Percentiles rank a stretch among this genome's conserved stretches.
Conservation (phyloP, 2,113 vertebrate species). For the Leucosticte australis region DNA sequence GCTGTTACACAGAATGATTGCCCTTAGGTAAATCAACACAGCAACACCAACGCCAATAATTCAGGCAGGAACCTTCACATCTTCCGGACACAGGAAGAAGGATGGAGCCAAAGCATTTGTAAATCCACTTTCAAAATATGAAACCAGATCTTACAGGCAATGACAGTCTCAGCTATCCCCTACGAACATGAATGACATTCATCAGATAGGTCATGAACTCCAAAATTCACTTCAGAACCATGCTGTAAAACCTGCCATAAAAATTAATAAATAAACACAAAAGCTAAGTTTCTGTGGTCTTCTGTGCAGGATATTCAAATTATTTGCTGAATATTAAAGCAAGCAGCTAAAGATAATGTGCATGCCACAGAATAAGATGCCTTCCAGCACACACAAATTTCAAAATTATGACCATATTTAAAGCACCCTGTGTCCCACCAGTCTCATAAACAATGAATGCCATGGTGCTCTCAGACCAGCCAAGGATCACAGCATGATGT, state of each 20-base stretch:
- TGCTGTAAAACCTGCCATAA: background rate
- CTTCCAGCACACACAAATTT: background rate
- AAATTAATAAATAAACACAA: background rate
- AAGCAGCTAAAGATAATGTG: background rate
- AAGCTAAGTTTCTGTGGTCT: background rate
- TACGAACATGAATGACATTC: background rate
- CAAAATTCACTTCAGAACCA: background rate
- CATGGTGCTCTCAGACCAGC: background rate
- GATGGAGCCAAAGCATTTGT: background rate
- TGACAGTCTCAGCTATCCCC: background rate
- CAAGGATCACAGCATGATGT: background rate
- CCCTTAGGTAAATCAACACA: slow-evolving; percentile 53
- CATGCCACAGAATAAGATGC: background rate
- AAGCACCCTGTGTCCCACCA: background rate
- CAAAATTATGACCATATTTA: background rate
- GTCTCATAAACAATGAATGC: background rate
- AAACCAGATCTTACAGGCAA: background rate
- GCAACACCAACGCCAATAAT: background rate
- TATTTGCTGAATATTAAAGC: background rate
- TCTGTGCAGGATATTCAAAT: background rate
- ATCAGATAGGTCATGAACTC: background rate
- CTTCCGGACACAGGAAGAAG: background rate
- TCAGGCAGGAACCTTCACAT: background rate
- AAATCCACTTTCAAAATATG: background rate
- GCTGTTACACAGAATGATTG: slow-evolving; percentile 37